Evolutionary conservation across 2,797 vertebrate species (phyloP).

Genomic region (Premnoplex brunnescens): DNA sequence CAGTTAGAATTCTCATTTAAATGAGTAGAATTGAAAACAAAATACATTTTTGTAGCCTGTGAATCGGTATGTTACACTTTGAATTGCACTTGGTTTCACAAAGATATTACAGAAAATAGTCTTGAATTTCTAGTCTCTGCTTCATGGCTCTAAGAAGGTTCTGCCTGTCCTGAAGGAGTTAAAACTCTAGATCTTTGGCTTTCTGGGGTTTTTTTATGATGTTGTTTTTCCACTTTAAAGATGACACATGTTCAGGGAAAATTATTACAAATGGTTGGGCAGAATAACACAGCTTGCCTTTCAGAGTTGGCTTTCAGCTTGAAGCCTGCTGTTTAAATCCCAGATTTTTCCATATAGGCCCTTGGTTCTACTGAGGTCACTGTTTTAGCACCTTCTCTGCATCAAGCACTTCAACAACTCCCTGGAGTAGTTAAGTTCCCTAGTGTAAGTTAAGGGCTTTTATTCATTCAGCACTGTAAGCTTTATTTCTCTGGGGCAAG

Average conservation of each 20-base stretch:
- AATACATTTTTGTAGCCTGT: background rate
- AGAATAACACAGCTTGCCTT: background rate
- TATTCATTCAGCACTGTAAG: background rate
- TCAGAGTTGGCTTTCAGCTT: background rate
- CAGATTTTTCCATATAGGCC: background rate
- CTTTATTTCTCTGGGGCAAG: background rate
- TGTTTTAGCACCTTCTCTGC: background rate
- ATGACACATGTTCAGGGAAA: background rate
- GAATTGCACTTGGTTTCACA: background rate
- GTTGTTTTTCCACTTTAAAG: background rate
- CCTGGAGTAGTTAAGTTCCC: background rate
- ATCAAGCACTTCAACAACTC: background rate
- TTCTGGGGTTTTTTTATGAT: background rate
- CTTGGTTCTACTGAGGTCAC: background rate
- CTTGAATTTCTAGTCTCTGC: background rate
- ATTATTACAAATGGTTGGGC: background rate
- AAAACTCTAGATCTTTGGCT: background rate
- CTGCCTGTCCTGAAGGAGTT: background rate
- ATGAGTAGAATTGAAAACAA: background rate
- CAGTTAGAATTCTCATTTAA: background rate
- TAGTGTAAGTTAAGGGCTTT: background rate
- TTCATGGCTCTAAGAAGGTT: background rate
- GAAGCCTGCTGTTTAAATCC: background rate
- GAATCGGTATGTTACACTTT: background rate
- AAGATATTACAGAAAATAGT: background rate